Evolutionary conservation across 2,113 vertebrate genomes (phyloP).

Genomic region (Melanerpes aurifrons): DNA sequence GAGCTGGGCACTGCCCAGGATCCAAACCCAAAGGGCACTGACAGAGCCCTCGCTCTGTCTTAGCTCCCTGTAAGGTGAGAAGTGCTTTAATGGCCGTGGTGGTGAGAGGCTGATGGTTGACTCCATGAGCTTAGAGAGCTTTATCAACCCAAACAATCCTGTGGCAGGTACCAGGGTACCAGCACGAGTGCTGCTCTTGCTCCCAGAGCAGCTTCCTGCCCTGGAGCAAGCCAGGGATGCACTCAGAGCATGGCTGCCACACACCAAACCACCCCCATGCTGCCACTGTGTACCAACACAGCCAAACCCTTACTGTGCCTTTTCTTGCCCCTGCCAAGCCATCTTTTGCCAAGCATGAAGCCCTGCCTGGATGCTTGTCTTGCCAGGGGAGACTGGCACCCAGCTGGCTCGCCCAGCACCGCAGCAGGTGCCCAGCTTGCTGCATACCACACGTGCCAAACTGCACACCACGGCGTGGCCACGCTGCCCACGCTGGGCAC

Average conservation of each 20-base stretch:
- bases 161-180: not conserved
- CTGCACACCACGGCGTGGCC: accelerated
- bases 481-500: not conserved
- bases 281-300: not conserved
- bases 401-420: not conserved
- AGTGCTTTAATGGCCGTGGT: too few species aligned
- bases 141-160: too few species aligned
- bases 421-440: not conserved
- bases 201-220: not conserved
- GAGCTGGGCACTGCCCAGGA: not conserved
- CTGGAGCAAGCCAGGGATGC: not conserved
- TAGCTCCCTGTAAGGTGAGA: not conserved
- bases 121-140: too few species aligned
- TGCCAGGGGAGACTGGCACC: not conserved
- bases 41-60: accelerated
- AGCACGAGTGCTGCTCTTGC: not conserved
- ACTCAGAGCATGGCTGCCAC: accelerated
- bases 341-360: not conserved
- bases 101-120: too few species aligned
- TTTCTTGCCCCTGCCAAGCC: not conserved
- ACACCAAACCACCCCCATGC: accelerated
- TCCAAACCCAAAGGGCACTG: not conserved
- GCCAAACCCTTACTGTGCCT: not conserved
- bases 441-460: accelerated
- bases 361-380: not conserved